A percentile compares a stretch with the other conserved stretches of the same genome.
These are phyloP conservation scores for Penelope pileata DNA, from an alignment of 2,113 vertebrate genomes.

Conservation along the genomic window DNA sequence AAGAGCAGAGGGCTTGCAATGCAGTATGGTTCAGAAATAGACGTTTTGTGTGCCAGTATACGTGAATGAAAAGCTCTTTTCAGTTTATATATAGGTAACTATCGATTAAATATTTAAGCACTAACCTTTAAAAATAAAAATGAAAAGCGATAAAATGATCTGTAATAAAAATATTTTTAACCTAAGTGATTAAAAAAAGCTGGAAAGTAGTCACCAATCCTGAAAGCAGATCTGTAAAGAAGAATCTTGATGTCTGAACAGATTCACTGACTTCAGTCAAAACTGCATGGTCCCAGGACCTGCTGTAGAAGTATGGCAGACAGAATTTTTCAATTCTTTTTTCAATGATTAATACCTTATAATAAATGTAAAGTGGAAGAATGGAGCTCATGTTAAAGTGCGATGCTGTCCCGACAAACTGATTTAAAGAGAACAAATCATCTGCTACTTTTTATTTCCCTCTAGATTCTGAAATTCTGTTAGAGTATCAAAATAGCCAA, in stretches of 20 bases:
- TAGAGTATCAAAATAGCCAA: neutral
- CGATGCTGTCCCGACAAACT: neutral
- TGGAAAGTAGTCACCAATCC: neutral
- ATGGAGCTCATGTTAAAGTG: neutral
- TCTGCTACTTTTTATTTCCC: neutral
- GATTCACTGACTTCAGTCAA: neutral
- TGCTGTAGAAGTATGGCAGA: neutral
- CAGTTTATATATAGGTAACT: neutral
- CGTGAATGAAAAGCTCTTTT: conserved; percentile 6
- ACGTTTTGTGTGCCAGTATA: neutral
- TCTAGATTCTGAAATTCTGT: neutral
- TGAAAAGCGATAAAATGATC: neutral
- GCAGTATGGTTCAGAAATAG: neutral
- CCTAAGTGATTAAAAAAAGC: neutral
- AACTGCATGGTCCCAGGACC: neutral
- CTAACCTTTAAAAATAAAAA: neutral
- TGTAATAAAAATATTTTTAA: neutral
- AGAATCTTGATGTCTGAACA: neutral
- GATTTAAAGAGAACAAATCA: neutral
- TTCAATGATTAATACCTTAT: neutral
- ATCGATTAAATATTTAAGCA: conserved; percentile 15
- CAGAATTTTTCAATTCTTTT: neutral
- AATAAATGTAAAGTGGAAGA: neutral
- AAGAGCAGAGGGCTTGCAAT: neutral
- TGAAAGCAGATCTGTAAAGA: neutral